Conservation (phyloP, 1,140 invertebrate genomes). For the Chrysomallon squamiferum region DNA sequence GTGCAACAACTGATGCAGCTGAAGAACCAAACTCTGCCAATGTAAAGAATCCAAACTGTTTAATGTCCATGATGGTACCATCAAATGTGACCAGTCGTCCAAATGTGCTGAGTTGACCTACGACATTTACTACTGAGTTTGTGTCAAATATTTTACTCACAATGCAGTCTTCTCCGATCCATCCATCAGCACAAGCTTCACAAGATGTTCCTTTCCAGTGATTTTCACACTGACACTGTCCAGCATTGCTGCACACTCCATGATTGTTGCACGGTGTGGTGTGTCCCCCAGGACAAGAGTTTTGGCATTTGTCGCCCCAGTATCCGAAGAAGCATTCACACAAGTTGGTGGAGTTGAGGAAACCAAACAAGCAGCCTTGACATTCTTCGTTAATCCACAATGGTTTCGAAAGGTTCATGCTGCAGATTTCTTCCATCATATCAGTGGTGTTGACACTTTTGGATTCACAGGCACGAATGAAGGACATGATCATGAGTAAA, state of each 20-base stretch:
- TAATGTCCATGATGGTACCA: constrained; percentile 21
- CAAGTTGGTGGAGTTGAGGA: constrained; percentile 2
- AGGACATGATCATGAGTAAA: constrained; percentile 22
- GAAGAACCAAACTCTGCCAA: constrained; percentile 9
- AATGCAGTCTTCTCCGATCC: constrained; percentile 33
- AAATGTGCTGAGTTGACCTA: constrained; percentile 17
- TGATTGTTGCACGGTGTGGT: constrained; percentile 27
- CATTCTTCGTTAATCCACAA: constrained; percentile 28
- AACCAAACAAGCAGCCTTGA: constrained; percentile 29
- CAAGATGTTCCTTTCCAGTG: constrained; percentile 35
- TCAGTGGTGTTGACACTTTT: neutral
- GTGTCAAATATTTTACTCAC: constrained; percentile 14
- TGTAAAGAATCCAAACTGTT: constrained; percentile 10
- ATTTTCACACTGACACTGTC: constrained; percentile 27
- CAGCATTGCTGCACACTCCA: constrained; percentile 27
- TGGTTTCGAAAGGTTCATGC: constrained; percentile 9
- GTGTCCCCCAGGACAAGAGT: constrained; percentile 26
- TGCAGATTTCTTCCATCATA: constrained; percentile 15
- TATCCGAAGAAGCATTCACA: constrained; percentile 33
- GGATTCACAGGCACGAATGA: constrained; percentile 17
- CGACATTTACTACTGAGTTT: neutral
- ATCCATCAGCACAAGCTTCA: constrained; percentile 21
- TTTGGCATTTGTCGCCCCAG: constrained; percentile 26
- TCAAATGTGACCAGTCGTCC: constrained; percentile 30
- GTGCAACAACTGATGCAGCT: constrained; percentile 7